Conservation (phyloP, 2,113 vertebrate species). For the Heptranchias perlo region DNA sequence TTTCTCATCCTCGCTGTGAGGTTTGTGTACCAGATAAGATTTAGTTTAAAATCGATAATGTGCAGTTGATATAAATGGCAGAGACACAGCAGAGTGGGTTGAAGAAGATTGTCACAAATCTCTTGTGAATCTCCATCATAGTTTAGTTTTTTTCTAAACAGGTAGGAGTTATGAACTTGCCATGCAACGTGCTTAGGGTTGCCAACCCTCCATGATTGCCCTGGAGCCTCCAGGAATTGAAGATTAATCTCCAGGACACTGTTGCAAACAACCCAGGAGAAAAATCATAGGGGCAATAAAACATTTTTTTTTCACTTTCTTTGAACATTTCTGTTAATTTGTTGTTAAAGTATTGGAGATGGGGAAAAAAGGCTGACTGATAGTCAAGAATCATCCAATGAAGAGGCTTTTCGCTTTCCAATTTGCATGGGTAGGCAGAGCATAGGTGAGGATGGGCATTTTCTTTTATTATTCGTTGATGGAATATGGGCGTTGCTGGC, state of each 20-base stretch:
- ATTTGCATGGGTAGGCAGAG: neutral
- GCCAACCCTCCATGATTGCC: neutral
- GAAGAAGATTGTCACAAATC: neutral
- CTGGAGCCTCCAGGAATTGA: neutral
- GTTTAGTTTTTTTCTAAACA: neutral
- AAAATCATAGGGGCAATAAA: neutral
- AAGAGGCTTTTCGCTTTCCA: neutral
- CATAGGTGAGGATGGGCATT: neutral
- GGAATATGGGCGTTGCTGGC: too few relatives aligned
- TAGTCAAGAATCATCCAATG: neutral
- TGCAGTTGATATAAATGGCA: neutral
- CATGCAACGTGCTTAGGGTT: neutral
- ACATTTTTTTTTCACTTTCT: neutral
- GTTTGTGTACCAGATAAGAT: neutral
- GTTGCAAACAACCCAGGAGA: neutral
- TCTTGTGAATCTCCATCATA: neutral
- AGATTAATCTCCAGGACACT: neutral
- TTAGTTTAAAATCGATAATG: neutral
- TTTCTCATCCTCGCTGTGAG: neutral
- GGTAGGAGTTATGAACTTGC: too few relatives aligned
- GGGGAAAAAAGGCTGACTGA: neutral
- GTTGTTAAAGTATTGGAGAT: neutral
- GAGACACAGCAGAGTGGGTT: neutral
- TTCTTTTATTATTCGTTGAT: too few relatives aligned
- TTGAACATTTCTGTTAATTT: neutral